These are phyloP conservation scores for Coenonympha arcania DNA, from an alignment of 2,888 invertebrate genomes.

Conservation along the genomic window DNA sequence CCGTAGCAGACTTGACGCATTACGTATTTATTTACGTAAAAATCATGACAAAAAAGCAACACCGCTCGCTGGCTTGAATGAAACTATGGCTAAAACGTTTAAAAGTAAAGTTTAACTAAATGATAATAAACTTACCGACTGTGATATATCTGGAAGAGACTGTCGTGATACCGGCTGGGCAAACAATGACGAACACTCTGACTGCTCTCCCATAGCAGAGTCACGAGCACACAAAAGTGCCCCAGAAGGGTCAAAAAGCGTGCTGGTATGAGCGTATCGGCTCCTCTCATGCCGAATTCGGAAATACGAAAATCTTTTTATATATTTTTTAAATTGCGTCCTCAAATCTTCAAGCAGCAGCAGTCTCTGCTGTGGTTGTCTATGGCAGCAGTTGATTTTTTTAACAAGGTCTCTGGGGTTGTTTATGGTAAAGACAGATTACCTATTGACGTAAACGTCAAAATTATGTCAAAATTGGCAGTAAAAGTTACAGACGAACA, in stretches of 20 bases:
- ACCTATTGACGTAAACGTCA: too few relatives aligned
- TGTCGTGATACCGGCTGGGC: slow-evolving; percentile 61
- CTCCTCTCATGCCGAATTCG: slow-evolving; percentile 57
- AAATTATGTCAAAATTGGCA: too few relatives aligned
- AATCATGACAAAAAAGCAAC: slow-evolving; percentile 18
- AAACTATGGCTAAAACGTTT: background rate
- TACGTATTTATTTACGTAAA: background rate
- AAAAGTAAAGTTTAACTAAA: background rate
- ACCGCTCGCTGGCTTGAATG: slow-evolving; percentile 5
- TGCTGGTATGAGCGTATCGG: slow-evolving; percentile 75
- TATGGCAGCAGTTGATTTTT: background rate
- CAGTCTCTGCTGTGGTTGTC: too few relatives aligned
- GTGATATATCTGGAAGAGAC: slow-evolving; percentile 73
- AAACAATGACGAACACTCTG: slow-evolving; percentile 73
- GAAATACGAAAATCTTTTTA: background rate
- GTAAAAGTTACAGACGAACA: too few relatives aligned
- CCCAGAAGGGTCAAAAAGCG: slow-evolving; percentile 80
- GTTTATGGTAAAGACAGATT: too few relatives aligned
- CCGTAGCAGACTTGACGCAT: background rate
- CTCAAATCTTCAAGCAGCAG: too few relatives aligned
- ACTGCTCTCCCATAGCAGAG: slow-evolving; percentile 78
- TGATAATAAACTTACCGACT: slow-evolving; percentile 59
- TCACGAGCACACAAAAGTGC: slow-evolving; percentile 79
- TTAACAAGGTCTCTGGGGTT: too few relatives aligned
- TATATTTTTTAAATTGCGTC: background rate